Evolutionary conservation across 1,140 invertebrate genomes (phyloP).

Genomic region (Pseudomyrmex dendroicus): DNA sequence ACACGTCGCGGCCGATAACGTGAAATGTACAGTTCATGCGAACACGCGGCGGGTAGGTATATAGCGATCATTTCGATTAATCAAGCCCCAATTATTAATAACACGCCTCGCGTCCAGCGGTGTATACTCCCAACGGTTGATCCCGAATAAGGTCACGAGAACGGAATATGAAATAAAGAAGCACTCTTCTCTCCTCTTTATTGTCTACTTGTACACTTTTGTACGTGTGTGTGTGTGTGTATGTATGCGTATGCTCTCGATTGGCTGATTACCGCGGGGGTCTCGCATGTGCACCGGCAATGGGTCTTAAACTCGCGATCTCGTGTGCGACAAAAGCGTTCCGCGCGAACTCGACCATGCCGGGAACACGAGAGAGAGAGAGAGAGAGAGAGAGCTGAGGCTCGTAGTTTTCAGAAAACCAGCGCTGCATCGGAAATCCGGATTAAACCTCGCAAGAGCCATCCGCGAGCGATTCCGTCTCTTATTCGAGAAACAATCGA

Average conservation of each 20-base stretch:
- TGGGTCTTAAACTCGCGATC: slow-evolving; percentile 56
- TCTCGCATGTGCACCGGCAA: slow-evolving; percentile 50
- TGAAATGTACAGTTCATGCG: slow-evolving; percentile 1
- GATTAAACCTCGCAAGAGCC: too few relatives aligned
- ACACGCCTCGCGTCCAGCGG: slow-evolving; percentile 31
- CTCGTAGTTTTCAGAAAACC: not conserved
- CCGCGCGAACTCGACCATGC: slow-evolving; percentile 32
- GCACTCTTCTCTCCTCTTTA: slow-evolving; percentile 58
- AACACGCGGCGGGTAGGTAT: not conserved
- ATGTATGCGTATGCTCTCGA: slow-evolving; percentile 33
- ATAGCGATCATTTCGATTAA: slow-evolving; percentile 51
- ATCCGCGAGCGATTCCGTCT: too few relatives aligned
- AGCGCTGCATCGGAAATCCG: too few relatives aligned
- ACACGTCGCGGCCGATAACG: not conserved
- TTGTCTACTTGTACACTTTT: slow-evolving; percentile 50
- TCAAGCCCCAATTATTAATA: slow-evolving; percentile 54
- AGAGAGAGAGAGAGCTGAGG: not conserved
- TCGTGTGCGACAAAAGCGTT: slow-evolving; percentile 52
- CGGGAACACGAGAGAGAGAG: slow-evolving; percentile 8
- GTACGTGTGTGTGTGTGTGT: not conserved
- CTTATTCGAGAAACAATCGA: too few relatives aligned
- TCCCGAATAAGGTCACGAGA: slow-evolving; percentile 66
- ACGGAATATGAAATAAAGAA: slow-evolving; percentile 57
- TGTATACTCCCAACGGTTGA: slow-evolving; percentile 45
- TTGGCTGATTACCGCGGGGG: slow-evolving; percentile 44